A percentile compares a stretch with the other conserved stretches of the same genome.
phyloP scores from a whole-genome alignment of 2,797 vertebrate genomes.

The Melopsittacus undulatus region DNA sequence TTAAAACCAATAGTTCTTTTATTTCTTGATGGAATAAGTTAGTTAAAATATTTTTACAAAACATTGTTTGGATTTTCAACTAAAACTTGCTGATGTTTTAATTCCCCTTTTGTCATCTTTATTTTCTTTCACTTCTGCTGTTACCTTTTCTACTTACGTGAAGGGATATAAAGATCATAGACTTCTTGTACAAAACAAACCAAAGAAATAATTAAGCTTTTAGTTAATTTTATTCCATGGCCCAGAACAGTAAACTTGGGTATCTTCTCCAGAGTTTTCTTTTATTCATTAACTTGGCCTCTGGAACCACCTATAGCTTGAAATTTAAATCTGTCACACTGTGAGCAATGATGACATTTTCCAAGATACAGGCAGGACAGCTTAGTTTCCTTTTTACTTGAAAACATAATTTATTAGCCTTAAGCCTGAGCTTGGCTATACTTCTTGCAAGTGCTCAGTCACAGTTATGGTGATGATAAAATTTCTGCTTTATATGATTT shows the following conservation, averaged over 20 bases:
- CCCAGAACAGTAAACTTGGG: neutral
- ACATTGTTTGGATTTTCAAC: neutral
- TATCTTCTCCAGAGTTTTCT: neutral
- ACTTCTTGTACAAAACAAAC: neutral
- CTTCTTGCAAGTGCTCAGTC: neutral
- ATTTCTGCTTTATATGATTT: neutral
- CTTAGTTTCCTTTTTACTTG: neutral
- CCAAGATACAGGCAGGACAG: neutral
- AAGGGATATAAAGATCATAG: neutral
- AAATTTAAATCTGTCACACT: neutral
- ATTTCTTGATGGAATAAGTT: neutral
- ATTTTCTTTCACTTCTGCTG: neutral
- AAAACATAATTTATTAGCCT: neutral
- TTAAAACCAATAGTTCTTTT: neutral
- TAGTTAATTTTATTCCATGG: neutral
- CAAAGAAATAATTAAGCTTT: neutral
- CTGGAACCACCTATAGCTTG: neutral
- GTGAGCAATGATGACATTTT: neutral
- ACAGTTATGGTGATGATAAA: neutral
- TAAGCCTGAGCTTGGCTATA: fast-evolving
- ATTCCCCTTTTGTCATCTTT: neutral
- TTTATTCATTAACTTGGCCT: neutral
- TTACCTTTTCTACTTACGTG: neutral
- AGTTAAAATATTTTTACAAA: neutral
- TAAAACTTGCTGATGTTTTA: neutral